Base-by-base conservation (phyloP, 2,797 vertebrate species). In the Lindbergichthys nudifrons region DNA sequence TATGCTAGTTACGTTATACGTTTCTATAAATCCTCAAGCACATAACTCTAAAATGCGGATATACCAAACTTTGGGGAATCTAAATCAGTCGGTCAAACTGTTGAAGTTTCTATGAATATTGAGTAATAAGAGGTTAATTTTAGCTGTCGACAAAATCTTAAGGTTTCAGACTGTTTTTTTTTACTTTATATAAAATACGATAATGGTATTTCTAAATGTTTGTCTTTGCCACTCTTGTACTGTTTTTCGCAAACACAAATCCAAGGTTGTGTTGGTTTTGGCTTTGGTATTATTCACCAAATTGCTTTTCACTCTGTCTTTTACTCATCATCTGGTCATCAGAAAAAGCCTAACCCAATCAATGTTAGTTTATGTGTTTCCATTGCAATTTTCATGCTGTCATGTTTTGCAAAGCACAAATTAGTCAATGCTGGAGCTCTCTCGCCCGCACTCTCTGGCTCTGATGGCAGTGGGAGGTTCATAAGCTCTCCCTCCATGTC, bases 391-490 rank as follows among this genome's bases (percentile, higher is more conserved):
- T 45, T 13, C 8, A 51, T 41, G 50, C 39, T n/a, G 68, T 62
- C 45, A 63, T 79, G 63, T 74, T 70, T 56, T 73, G 52, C 46
- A 47, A 52, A 76, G 39, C 45, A 73, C 74, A 82, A 65, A 84
- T 88, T 50, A 68, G 82, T 70, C 53, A 50, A 19, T 18, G 47
- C 52, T 64, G 70, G 15, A 70, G 19, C 32, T 65, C 48, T 56
- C 19, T 54, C 47, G 15, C 18, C 10, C 3, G 9, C 42, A 26
- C 61, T 71, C 54, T 50, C 42, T 53, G 43, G 15, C 66, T 79
- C 26, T 74, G 50, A 43, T 61, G 58, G 42, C 42, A n/a, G 42
- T 64, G 23, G 66, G 58, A 83, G 72, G 46, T 78, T 76, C 43
- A 65, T 30, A 39, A 68, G 47, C 63, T 63, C 50, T 18, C 64